Conservation (phyloP, 2,888 invertebrate species). For the Emmelina monodactyla region DNA sequence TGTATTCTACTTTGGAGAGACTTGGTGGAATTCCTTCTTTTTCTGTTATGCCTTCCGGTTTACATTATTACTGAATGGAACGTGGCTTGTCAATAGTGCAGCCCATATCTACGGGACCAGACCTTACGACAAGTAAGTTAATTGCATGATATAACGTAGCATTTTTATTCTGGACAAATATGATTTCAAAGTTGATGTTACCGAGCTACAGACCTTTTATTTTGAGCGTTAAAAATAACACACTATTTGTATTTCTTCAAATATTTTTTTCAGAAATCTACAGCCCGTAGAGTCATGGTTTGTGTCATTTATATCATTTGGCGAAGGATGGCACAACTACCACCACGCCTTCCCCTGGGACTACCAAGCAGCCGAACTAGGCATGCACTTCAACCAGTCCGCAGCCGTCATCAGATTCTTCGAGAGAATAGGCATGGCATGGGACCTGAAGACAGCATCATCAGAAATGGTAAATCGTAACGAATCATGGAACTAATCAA, state of each 20-base stretch:
- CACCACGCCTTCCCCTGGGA: constrained; percentile 94
- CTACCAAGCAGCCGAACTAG: constrained; percentile 89
- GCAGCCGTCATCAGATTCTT: constrained; percentile 69
- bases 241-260: no score
- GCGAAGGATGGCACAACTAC: constrained; percentile 94
- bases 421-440: constrained; percentile 67
- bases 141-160: no score
- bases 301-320: constrained; percentile 74
- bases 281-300: constrained; percentile 80
- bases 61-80: constrained; percentile 70
- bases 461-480: constrained; percentile 46
- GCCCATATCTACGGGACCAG: constrained; percentile 81
- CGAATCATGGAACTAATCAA: no score
- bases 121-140: constrained; percentile 77
- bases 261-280: constrained; percentile 73
- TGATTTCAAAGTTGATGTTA: no score
- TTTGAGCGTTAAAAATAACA: no score
- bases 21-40: constrained; percentile 65
- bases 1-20: constrained; percentile 74
- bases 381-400: constrained; percentile 68
- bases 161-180: no score
- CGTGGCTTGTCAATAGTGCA: constrained; percentile 84
- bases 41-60: constrained; percentile 70
- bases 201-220: no score
- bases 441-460: constrained; percentile 66